Percentiles rank a stretch among this genome's conserved stretches.
These are phyloP conservation scores for Lutra lutra DNA, from an alignment of 2,797 vertebrate genomes.

Conservation along the genomic window DNA sequence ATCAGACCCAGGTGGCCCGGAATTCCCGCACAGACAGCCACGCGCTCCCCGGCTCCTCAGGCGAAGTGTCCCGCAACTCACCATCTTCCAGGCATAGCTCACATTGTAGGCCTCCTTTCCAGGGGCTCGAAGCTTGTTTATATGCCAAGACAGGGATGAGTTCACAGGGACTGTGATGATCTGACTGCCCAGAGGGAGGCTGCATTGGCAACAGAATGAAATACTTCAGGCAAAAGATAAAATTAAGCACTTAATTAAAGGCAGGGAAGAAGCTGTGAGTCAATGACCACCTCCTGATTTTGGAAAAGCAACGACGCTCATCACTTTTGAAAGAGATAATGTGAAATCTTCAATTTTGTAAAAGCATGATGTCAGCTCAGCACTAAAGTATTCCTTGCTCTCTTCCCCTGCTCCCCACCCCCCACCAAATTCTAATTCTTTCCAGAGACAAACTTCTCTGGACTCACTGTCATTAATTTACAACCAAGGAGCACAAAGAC, in stretches of 20 bases:
- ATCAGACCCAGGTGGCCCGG: neutral
- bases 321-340: constrained; percentile 49
- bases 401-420: neutral
- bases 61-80: constrained; percentile 76
- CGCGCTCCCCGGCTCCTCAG: accelerated
- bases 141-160: constrained; percentile 98
- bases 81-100: constrained; percentile 99
- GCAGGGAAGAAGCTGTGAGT: constrained; percentile 56
- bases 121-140: constrained; percentile 94
- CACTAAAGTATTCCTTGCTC: neutral
- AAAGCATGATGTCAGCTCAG: constrained; percentile 38
- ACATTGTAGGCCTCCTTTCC: constrained; percentile 96
- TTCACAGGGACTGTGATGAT: constrained; percentile 96
- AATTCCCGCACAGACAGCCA: accelerated
- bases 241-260: constrained; percentile 70
- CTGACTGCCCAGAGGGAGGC: constrained; percentile 98
- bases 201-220: constrained; percentile 81
- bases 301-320: constrained; percentile 48
- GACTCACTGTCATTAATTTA: constrained; percentile 63
- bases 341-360: constrained; percentile 27
- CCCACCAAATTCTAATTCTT: constrained; percentile 56
- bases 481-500: constrained; percentile 49
- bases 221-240: constrained; percentile 71
- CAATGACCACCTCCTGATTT: constrained; percentile 32
- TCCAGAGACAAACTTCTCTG: constrained; percentile 66